Evolutionary conservation across 2,113 vertebrate genomes (phyloP), one percentile per base, ranked within the genome.

Genomic region (Sceloporus undulatus): DNA sequence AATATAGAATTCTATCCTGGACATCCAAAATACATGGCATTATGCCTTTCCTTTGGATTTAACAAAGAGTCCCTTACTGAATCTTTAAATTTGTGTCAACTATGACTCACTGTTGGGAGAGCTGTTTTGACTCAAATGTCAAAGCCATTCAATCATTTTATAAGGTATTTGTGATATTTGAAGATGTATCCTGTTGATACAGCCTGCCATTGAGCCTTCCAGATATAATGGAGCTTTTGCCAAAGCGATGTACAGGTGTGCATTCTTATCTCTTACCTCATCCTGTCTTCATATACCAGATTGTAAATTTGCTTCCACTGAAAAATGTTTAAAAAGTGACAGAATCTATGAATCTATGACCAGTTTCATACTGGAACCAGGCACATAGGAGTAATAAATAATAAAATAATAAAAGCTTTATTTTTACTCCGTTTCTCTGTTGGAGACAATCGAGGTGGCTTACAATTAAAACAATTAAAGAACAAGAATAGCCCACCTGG

Each of bases 1-100:
- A 5, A 73, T 80, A 59, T 13, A 34, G n/a, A 71, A 85, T 91
- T 62, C 90, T 91, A 91, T 38, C 34, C 48, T 59, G 81, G 84
- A 88, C 66, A 83, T 93, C 80, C 90, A 48, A 89, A 85, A 86
- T 9, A 11, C n/a, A 34, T 84, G 86, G 77, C 86, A 92, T 25
- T 54, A 16, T 92, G 62, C 79, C 42, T 93, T 19, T 66, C 93
- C 25, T 76, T 81, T 80, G 71, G 83, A 80, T 85, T 71, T 78
- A 77, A 27, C 73, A 75, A 59, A 40, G 48, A n/a, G n/a, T 73
- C 78, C 84, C 87, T 92, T 85, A 87, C 78, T 66, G 71, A 89
- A 74, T 78, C 83, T 1, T 73, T 82, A 91, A 81, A 48, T 34
- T 25, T 90, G 9, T 48, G 48, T 48, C 48, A 48, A 7, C 48